phyloP scores from a whole-genome alignment of 2,888 invertebrate species.

The Strigamia crassipes region DNA sequence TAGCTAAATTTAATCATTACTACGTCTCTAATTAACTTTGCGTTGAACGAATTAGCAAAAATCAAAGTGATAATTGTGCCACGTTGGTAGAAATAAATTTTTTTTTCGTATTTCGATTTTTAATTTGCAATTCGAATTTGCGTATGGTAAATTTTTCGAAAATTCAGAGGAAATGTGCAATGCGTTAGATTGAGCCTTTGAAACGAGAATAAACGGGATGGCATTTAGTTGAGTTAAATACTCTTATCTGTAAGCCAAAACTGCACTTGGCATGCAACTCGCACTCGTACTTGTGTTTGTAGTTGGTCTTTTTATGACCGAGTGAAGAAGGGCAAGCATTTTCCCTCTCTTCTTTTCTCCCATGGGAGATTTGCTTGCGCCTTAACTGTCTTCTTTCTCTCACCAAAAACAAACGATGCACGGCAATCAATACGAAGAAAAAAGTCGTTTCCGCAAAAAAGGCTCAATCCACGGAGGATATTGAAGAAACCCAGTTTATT shows the following conservation, averaged over 20 bases:
- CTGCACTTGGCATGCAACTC: conserved; percentile 30
- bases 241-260: neutral
- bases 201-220: neutral
- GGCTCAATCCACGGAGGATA: conserved; percentile 19
- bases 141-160: neutral
- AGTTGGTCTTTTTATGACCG: conserved; percentile 40
- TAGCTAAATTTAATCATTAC: conserved; percentile 24
- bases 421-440: conserved; percentile 38
- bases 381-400: conserved; percentile 29
- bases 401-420: conserved; percentile 40
- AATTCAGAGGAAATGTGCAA: neutral
- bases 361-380: conserved; percentile 31
- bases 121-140: neutral
- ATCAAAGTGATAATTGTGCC: conserved; percentile 17
- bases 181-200: neutral
- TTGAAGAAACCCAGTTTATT: conserved; percentile 9
- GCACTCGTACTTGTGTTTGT: conserved; percentile 19
- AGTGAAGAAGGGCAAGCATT: conserved; percentile 42
- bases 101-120: neutral
- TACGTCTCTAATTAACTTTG: conserved; percentile 29
- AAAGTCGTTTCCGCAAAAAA: conserved; percentile 21
- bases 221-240: conserved; percentile 32
- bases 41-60: conserved; percentile 7
- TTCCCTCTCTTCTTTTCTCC: conserved; percentile 2
- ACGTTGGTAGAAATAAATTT: conserved; percentile 2